These are phyloP conservation scores for Achatina immaculata DNA, from an alignment of 1,140 invertebrate species.

Conservation along the genomic window DNA sequence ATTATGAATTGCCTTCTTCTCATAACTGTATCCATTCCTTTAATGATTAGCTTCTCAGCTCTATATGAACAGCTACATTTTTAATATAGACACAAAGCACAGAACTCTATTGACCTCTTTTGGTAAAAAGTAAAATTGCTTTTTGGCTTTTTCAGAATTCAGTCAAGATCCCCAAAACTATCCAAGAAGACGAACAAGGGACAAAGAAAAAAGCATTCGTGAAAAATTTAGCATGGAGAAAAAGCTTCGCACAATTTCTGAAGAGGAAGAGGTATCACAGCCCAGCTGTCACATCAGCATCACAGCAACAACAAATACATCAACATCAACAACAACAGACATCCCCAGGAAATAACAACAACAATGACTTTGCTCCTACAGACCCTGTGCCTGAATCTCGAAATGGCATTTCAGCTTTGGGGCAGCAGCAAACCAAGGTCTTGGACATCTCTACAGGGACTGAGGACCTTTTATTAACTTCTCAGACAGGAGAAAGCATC, in stretches of 20 bases:
- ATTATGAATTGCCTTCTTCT: no score
- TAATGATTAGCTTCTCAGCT: no score
- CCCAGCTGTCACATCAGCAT: slow-evolving; percentile 27
- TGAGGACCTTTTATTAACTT: slow-evolving; percentile 5
- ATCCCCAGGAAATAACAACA: slow-evolving; percentile 42
- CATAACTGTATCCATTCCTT: no score
- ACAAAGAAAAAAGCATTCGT: slow-evolving; percentile 50
- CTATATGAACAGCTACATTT: not conserved
- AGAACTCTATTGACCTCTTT: no score
- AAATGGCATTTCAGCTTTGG: slow-evolving; percentile 33
- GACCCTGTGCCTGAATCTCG: slow-evolving; percentile 22
- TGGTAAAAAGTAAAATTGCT: not conserved
- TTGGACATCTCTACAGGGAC: slow-evolving; percentile 30
- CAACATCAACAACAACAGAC: slow-evolving; percentile 48
- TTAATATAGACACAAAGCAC: not conserved
- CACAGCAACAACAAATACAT: slow-evolving; percentile 49
- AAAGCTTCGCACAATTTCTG: slow-evolving; percentile 60
- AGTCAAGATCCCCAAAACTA: slow-evolving; percentile 44
- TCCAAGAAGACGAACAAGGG: slow-evolving; percentile 4
- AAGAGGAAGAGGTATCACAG: slow-evolving; percentile 47
- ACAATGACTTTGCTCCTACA: slow-evolving; percentile 35
- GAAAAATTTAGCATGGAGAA: slow-evolving; percentile 58
- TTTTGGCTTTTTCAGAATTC: slow-evolving; percentile 43
- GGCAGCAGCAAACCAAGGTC: not conserved
- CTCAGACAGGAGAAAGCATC: not conserved